Evolutionary conservation across 2,888 invertebrate genomes (phyloP).

Genomic region (Patella caerulea): DNA sequence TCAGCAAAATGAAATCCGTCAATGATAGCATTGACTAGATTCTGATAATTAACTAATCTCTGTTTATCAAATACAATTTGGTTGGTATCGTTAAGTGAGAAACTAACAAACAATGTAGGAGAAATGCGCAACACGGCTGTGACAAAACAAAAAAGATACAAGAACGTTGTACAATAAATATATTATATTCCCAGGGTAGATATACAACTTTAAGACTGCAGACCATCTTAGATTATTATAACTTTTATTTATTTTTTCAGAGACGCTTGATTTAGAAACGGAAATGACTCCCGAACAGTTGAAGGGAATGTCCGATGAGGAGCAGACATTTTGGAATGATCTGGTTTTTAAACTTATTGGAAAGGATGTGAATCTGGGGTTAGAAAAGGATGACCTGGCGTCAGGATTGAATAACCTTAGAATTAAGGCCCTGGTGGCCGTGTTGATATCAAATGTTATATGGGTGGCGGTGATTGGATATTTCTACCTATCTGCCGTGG

Average conservation of each 20-base stretch:
- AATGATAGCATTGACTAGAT: too few species aligned
- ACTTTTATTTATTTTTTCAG: slow-evolving; percentile 8
- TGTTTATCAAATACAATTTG: too few species aligned
- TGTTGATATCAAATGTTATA: slow-evolving; percentile 39
- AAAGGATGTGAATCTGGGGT: slow-evolving; percentile 36
- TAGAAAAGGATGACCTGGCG: slow-evolving; percentile 35
- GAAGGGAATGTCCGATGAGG: slow-evolving; percentile 31
- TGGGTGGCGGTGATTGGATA: slow-evolving; percentile 42
- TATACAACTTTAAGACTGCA: too few species aligned
- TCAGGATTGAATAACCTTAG: slow-evolving; percentile 38
- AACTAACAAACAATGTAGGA: too few species aligned
- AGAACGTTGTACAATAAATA: too few species aligned
- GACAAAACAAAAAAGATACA: too few species aligned
- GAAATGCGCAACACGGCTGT: too few species aligned
- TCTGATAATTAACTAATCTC: too few species aligned
- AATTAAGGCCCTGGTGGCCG: slow-evolving; percentile 36
- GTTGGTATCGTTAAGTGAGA: too few species aligned
- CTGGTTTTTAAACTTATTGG: slow-evolving; percentile 40
- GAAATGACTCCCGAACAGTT: slow-evolving; percentile 27
- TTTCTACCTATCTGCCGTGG: slow-evolving; percentile 41
- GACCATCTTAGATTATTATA: too few species aligned
- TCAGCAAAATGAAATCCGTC: too few species aligned
- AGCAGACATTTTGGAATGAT: slow-evolving; percentile 44
- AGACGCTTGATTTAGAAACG: slow-evolving; percentile 9
- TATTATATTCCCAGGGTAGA: too few species aligned